A percentile compares a stretch with the other conserved stretches of the same genome.
Conservation (phyloP, 2,113 vertebrate genomes). For the Syngnathoides biaculeatus region DNA sequence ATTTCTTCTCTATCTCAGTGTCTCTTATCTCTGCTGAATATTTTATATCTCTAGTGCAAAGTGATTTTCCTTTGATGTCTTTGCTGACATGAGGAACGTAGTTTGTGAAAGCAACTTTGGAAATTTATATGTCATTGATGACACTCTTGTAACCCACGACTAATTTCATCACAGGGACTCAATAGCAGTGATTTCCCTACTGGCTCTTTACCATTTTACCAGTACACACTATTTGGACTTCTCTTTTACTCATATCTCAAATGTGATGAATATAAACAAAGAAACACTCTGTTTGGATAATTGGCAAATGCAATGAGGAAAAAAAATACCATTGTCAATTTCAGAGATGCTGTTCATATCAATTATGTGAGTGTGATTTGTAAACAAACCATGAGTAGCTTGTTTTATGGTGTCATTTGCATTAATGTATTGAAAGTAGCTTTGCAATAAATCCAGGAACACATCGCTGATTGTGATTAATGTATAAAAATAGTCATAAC, state of each 20-base stretch:
- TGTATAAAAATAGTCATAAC: slow-evolving; percentile 51
- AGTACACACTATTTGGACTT: slow-evolving; percentile 1
- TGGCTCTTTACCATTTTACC: slow-evolving; percentile 32
- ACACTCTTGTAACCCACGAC: slow-evolving; percentile 25
- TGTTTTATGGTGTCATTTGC: slow-evolving; percentile 41
- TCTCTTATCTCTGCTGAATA: neutral
- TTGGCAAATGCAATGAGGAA: neutral
- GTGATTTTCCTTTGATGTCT: neutral
- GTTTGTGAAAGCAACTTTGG: neutral
- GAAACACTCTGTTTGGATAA: neutral
- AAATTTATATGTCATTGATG: slow-evolving; percentile 29
- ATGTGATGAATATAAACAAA: slow-evolving; percentile 8
- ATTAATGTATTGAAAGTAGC: slow-evolving; percentile 47
- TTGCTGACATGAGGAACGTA: neutral
- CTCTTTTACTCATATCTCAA: slow-evolving; percentile 10
- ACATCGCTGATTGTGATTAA: slow-evolving; percentile 32
- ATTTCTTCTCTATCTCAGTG: slow-evolving; percentile 10
- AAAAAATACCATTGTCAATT: neutral
- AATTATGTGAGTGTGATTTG: slow-evolving; percentile 22
- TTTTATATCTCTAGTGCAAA: neutral
- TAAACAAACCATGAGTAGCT: slow-evolving; percentile 15
- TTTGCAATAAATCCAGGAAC: slow-evolving; percentile 45
- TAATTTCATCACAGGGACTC: slow-evolving; percentile 53
- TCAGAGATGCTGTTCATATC: neutral
- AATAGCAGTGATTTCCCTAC: slow-evolving; percentile 41